Base-by-base conservation (phyloP, 2,888 invertebrate species). In the Drosophila buzzatii region DNA sequence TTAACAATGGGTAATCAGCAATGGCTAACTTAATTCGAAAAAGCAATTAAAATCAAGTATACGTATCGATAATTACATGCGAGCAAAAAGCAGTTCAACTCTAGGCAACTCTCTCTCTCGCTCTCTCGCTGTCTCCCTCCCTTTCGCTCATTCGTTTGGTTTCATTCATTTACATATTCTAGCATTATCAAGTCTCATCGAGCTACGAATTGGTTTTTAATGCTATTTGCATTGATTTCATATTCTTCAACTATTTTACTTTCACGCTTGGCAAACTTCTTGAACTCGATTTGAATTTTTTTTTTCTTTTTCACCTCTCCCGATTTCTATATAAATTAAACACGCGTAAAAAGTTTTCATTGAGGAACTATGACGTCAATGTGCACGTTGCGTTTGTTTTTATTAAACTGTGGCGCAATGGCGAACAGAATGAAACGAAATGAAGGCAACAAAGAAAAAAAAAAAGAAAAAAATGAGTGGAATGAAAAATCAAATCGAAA, bases 361-460 rank as follows among this genome's bases (percentile, higher is more conserved):
- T 62, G 42, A 53, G 27, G 39, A 67, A 63, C 44, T 14, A 57
- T 90, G 84, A 88, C 89, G 90, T 88, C 90, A 85, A 82, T 88
- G 74, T 78, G 69, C 68, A 70, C 56, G 51, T 73, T 69, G 66
- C 67, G 63, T 66, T 76, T 58, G 57, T 62, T 42, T 53, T 61
- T 44, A 52, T 72, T 70, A 64, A 56, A 62, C 62, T 64, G 78
- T 84, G 87, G 72, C 79, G 88, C 68, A 85, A 79, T 64, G 23
- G 8, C 45, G 47, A 47, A 45, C 42, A 35, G 47, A 51, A 31
- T 66, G 55, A 41, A 55, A 55, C 39, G 55, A 55, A 55, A 39
- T 20, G 4, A 56, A 37, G 7, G n/a, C 18, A n/a, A 20, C 7
- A 16, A 27, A 37, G 23, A 45, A 55, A 57, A n/a, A 10, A 16